phyloP scores from a whole-genome alignment of 2,113 vertebrate species.

The Gymnarchus niloticus region DNA sequence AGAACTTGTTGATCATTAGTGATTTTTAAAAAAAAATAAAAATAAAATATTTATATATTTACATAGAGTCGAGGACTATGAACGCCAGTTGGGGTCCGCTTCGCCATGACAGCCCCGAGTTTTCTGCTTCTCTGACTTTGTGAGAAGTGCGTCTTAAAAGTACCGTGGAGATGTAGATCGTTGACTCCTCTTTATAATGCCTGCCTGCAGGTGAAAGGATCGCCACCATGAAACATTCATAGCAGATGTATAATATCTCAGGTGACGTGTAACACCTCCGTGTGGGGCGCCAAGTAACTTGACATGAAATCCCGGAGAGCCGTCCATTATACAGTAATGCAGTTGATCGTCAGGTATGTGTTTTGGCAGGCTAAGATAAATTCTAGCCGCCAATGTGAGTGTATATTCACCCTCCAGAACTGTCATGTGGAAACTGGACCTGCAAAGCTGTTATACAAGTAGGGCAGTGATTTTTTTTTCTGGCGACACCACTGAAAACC shows the following conservation, averaged over 20 bases:
- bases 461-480: not conserved
- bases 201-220: not conserved
- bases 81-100: not conserved
- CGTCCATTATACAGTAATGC: not conserved
- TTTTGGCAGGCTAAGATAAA: no score
- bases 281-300: not conserved
- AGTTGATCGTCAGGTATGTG: no score
- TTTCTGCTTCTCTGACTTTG: not conserved
- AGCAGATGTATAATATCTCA: not conserved
- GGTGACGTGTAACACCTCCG: not conserved
- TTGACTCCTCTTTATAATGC: not conserved
- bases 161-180: not conserved
- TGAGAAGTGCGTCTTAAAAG: not conserved
- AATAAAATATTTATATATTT: no score
- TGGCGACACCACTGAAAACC: not conserved
- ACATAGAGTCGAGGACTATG: not conserved
- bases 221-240: no score
- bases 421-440: not conserved
- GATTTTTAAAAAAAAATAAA: not conserved
- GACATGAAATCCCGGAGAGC: not conserved
- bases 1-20: not conserved
- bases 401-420: not conserved
- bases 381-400: not conserved
- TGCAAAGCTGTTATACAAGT: not conserved
- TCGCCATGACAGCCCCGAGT: not conserved